Base-by-base conservation (phyloP, 2,888 invertebrate genomes). In the Ormyrus rosae region DNA sequence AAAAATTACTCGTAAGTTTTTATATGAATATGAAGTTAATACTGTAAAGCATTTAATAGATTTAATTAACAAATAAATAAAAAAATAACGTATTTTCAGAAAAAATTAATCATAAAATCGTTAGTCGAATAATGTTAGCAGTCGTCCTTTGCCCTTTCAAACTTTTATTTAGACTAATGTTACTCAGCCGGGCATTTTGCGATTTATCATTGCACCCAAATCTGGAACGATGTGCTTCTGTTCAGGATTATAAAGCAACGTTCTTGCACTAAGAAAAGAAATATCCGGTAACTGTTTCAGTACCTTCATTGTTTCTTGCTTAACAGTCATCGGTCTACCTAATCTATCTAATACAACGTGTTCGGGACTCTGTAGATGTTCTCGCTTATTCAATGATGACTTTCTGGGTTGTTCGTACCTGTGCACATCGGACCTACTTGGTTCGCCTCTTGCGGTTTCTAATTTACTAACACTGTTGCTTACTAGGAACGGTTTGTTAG, bases 171-270 rank as follows among this genome's bases (percentile, higher is more conserved):
- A 90, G 89, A 90, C 90, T 89, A 89, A 90, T 85, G 90, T 90
- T 88, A 91, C 90, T 91, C 90, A 91, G 86, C 90, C 90, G 55
- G 90, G 90, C 90, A 90, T 90, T 74, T 90, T 90, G 65, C 90
- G 88, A 88, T 88, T 90, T 74, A 90, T 89, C 88, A 90, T 87
- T 69, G 90, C 89, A 81, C 90, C 90, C 55, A 90, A 84, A 83
- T 91, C 90, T 60, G 86, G 88, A 73, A 89, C 86, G 19, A 90
- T 87, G 72, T 90, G 89, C 55, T 88, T 89, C 55, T 90, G 89
- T 67, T 90, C 90, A 7, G 90, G 90, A 84, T 89, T 90, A 71
- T 86, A 89, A 83, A 91, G 83, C 48, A 91, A 83, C 73, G 89
- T 90, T 85, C 90, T 86, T 46, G 91, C 91, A 81, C 89, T 90